Conservation (phyloP, 2,888 invertebrate species). For the Andrena bucephala region DNA sequence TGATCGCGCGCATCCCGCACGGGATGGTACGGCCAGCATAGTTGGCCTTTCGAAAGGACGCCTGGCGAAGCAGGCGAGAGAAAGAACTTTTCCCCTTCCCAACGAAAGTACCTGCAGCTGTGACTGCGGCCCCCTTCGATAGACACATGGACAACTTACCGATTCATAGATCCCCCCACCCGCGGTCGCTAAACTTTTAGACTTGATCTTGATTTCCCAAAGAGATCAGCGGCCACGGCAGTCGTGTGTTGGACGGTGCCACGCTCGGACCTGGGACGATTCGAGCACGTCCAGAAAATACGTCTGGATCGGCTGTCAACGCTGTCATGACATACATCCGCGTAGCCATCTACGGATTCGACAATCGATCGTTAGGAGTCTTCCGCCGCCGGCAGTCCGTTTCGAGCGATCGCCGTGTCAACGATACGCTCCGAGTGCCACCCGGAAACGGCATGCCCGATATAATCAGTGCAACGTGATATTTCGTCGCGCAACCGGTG, state of each 20-base stretch:
- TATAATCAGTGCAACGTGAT: neutral
- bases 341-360: conserved; percentile 35
- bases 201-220: conserved; percentile 60
- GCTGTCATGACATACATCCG: conserved; percentile 37
- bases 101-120: neutral
- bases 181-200: neutral
- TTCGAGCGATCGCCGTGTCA: conserved; percentile 18
- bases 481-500: neutral
- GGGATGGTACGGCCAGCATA: no score
- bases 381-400: conserved; percentile 26
- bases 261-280: conserved; percentile 28
- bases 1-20: no score
- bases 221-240: conserved; percentile 25
- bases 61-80: neutral
- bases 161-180: conserved; percentile 48
- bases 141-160: conserved; percentile 3
- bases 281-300: conserved; percentile 24
- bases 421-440: neutral
- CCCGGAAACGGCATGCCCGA: neutral
- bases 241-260: conserved; percentile 45
- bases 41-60: neutral
- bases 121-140: conserved; percentile 2
- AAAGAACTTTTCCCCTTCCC: conserved; percentile 31
- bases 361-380: conserved; percentile 38
- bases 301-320: conserved; percentile 18